A percentile compares a stretch with the other conserved stretches of the same genome.
Conservation (phyloP, 2,113 vertebrate genomes). For the Apteryx mantelli region DNA sequence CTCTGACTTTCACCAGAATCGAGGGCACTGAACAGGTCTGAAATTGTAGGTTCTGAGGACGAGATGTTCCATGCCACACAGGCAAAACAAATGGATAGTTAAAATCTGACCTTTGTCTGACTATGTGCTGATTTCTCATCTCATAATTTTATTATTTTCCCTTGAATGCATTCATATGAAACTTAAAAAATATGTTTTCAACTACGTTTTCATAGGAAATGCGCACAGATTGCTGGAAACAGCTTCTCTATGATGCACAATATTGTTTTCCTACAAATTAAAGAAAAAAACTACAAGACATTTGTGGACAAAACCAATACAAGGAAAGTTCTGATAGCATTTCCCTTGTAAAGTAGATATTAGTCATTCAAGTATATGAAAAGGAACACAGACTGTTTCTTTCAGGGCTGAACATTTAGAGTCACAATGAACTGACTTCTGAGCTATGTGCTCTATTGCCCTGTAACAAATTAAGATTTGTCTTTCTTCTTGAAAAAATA, state of each 20-base stretch:
- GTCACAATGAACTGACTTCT: conserved; percentile 27
- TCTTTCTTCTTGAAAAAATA: conserved; percentile 12
- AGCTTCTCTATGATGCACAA: neutral
- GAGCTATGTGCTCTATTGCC: conserved; percentile 26
- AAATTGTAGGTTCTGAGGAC: neutral
- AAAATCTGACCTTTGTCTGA: neutral
- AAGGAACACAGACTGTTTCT: conserved; percentile 26
- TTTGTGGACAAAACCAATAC: neutral
- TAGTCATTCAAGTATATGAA: neutral
- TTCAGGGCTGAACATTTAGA: conserved; percentile 44
- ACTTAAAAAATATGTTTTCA: neutral
- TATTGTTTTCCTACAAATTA: neutral
- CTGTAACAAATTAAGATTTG: conserved; percentile 36
- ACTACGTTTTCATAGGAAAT: neutral
- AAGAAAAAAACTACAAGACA: neutral
- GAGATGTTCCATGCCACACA: neutral
- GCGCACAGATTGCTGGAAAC: neutral
- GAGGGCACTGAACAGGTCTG: neutral
- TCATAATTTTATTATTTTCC: neutral
- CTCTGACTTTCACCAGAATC: neutral
- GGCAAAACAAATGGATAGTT: neutral
- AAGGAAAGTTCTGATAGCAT: neutral
- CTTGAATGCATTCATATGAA: neutral
- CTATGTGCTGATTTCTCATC: neutral
- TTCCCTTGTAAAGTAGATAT: neutral